Base-by-base conservation (phyloP, 2,888 invertebrate genomes). In the Smittia sp. region DNA sequence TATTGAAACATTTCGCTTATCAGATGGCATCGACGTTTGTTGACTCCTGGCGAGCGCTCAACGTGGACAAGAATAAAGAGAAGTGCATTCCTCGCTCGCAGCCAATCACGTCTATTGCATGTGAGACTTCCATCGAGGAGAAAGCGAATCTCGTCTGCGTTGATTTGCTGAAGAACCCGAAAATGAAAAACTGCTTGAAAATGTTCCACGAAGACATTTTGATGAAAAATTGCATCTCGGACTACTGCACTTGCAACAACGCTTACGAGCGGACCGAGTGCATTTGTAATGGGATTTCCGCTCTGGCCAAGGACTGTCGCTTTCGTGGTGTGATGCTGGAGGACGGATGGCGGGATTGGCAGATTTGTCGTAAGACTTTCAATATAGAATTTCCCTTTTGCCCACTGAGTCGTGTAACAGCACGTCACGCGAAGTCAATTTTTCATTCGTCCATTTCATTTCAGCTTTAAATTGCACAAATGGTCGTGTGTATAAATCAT, bases 351-450 rank as follows among this genome's bases (percentile, higher is more conserved):
- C 86, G 96, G 68, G 89, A 89, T 77, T 83, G 86, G n/a, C 86
- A 89, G 7, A 87, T 89, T 63, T 96, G 96, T 79, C 92, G 95
- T 95, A 84, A 90, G 92, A 88, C 76, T 27, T 13, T 41, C 22
- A 73, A 65, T 62, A 25, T 27, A 63, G 22, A 32, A 38, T 24
- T n/a, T 68, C 69, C 67, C 32, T 32, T 6, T 32, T 32, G 6
- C 27, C 22, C 41, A 3, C 58, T 68, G 41, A 38, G 13, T 66
- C 22, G 3, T 46, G 15, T 46, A 63, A 27, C 20, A 76, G 18
- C 18, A 20, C 22, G 13, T 32, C 62, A 22, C 73, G 73, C 20
- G 32, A 15, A 52, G 74, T 9, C 38, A 65, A 24, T 7, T 70
- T 32, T 66, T 54, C 24, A 69, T 27, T 72, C 73, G 15, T 25